Percentiles rank a stretch among this genome's conserved stretches.
Conservation (phyloP, 2,113 vertebrate species). For the Leptobrachium leishanense region DNA sequence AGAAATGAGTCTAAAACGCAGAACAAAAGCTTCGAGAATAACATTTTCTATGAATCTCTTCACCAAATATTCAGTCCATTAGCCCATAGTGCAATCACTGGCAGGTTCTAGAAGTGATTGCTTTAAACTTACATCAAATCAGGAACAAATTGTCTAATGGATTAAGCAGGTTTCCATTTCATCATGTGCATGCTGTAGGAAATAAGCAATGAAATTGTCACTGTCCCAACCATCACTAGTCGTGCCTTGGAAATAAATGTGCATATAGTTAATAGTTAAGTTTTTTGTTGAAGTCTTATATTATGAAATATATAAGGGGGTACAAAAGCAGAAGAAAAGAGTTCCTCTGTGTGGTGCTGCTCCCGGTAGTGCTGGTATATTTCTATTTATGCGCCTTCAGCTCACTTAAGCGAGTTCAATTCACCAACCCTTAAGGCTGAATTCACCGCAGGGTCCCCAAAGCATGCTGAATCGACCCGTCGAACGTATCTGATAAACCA, state of each 20-base stretch:
- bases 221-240: neutral
- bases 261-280: neutral
- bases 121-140: slow-evolving; percentile 18
- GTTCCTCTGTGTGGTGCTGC: too few species aligned
- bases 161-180: slow-evolving; percentile 3
- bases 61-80: slow-evolving; percentile 8
- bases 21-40: neutral
- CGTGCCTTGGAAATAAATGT: neutral
- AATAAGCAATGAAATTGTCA: slow-evolving; percentile 7
- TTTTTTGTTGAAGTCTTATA: neutral
- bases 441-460: too few species aligned
- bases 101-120: slow-evolving; percentile 9
- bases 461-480: too few species aligned
- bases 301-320: too few species aligned
- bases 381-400: too few species aligned
- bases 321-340: too few species aligned
- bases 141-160: slow-evolving; percentile 21
- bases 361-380: too few species aligned
- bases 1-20: neutral
- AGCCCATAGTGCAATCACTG: slow-evolving; percentile 9
- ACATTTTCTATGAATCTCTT: too few species aligned
- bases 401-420: too few species aligned
- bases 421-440: too few species aligned
- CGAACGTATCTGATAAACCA: too few species aligned
- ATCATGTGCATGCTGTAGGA: slow-evolving; percentile 4